These are phyloP conservation scores for Thaumatotibia leucotreta DNA, from an alignment of 1,140 invertebrate genomes.

Conservation along the genomic window DNA sequence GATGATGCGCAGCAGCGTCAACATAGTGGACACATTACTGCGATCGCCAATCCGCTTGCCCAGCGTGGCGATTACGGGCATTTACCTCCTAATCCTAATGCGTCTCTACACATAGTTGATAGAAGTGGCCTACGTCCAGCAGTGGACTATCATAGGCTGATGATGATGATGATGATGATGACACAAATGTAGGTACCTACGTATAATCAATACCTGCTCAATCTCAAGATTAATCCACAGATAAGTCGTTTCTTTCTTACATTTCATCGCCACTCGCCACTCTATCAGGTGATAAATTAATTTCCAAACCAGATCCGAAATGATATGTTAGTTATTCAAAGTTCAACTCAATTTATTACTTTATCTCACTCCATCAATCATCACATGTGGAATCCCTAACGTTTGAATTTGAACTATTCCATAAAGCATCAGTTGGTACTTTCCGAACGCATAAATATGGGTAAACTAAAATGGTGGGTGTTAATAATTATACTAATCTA, in stretches of 20 bases:
- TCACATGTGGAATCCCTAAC: not conserved
- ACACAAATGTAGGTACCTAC: too few species aligned
- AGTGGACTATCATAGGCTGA: too few species aligned
- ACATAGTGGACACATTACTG: too few species aligned
- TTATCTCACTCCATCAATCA: conserved; percentile 6
- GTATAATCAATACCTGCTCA: not conserved
- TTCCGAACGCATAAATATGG: not conserved
- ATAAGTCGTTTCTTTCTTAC: not conserved
- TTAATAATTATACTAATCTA: conserved; percentile 40
- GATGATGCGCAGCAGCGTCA: too few species aligned
- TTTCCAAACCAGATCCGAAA: not conserved
- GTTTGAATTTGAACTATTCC: conserved; percentile 1
- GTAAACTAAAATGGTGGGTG: conserved; percentile 27
- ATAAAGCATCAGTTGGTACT: not conserved
- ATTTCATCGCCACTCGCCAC: not conserved
- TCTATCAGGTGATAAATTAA: not conserved
- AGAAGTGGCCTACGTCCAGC: too few species aligned
- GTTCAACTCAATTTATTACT: conserved; percentile 6
- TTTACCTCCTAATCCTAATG: too few species aligned
- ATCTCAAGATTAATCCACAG: not conserved
- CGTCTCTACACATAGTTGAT: too few species aligned
- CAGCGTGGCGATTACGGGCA: too few species aligned
- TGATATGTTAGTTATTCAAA: not conserved
- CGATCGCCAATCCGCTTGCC: too few species aligned
- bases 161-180: too few species aligned